A percentile compares a stretch with the other conserved stretches of the same genome.
Conservation (phyloP, 2,888 invertebrate species). For the Aphidius colemani region DNA sequence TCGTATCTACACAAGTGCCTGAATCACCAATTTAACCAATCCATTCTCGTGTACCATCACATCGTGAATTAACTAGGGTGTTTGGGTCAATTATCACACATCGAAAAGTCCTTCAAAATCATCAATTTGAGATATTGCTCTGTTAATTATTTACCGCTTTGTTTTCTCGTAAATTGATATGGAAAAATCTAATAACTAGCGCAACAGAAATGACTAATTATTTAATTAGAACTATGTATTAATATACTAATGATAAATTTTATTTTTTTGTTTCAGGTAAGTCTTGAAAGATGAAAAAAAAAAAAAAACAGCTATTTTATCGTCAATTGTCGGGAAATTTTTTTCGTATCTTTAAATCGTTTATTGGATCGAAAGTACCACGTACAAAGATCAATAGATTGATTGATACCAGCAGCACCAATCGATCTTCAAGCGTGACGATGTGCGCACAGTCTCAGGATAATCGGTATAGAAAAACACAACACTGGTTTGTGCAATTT, state of each 20-base stretch:
- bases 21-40: slow-evolving; percentile 45
- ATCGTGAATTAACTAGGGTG: too few species aligned
- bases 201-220: too few species aligned
- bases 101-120: too few species aligned
- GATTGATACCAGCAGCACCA: slow-evolving; percentile 28
- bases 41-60: slow-evolving; percentile 44
- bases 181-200: too few species aligned
- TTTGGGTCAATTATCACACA: too few species aligned
- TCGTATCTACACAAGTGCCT: slow-evolving; percentile 29
- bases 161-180: too few species aligned
- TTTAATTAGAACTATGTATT: slow-evolving; percentile 2
- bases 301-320: not conserved
- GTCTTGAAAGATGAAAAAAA: slow-evolving; percentile 5
- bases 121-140: too few species aligned
- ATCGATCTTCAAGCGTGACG: slow-evolving; percentile 30
- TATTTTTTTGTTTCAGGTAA: slow-evolving; percentile 37
- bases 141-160: too few species aligned
- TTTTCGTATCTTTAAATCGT: not conserved
- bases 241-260: slow-evolving; percentile 13
- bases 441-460: slow-evolving; percentile 18
- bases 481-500: slow-evolving; percentile 31
- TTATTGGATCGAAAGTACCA: not conserved
- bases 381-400: slow-evolving; percentile 15
- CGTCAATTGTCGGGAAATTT: not conserved
- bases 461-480: not conserved